Evolutionary conservation across 1,140 invertebrate genomes (phyloP), one percentile per base, ranked within the genome.

Genomic region (Procambarus clarkii): DNA sequence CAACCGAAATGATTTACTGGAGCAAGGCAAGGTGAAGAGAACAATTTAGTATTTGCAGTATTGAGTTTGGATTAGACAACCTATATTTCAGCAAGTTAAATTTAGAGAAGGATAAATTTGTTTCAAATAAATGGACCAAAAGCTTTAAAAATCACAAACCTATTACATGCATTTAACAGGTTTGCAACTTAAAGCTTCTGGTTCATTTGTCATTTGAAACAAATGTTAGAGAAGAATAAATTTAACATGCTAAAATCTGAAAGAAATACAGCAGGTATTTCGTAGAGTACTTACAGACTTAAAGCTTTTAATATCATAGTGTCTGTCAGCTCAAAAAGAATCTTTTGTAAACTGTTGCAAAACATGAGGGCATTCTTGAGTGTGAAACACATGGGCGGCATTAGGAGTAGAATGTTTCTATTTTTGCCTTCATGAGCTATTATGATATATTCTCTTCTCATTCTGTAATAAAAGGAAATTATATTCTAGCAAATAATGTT

Each of bases 301-400:
- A 21, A 7, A 74, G n/a, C 21, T 74, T 54, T 79, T 84, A n/a
- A 34, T 44, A 44, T 64, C 3, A 15, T 48, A 13, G 24, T 18
- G 82, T 4, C n/a, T 91, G 58, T 54, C 15, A 85, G 44, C 7
- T 85, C 89, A 18, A 74, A n/a, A 1, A 91, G 74, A 11, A 85
- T 74, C 60, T 91, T 91, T 24, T 91, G 82, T 34, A 91, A 54
- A 34, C 81, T 44, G 45, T 91, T 15, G 2, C 69, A 46, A 4
- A 91, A 54, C 46, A 44, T 44, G 18, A 86, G 8, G 44, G 89
- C 89, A 79, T 91, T 91, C 34, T 91, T 82, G 50, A 71, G 34
- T 13, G 89, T 85, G 34, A 91, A 91, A 69, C 89, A 91, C 89
- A 91, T 91, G 44, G 89, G 89, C 8, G 89, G 89, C 82, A 91